A percentile compares a stretch with the other conserved stretches of the same genome.
Conservation (phyloP, 2,888 invertebrate species). For the Mystacides longicornis region DNA sequence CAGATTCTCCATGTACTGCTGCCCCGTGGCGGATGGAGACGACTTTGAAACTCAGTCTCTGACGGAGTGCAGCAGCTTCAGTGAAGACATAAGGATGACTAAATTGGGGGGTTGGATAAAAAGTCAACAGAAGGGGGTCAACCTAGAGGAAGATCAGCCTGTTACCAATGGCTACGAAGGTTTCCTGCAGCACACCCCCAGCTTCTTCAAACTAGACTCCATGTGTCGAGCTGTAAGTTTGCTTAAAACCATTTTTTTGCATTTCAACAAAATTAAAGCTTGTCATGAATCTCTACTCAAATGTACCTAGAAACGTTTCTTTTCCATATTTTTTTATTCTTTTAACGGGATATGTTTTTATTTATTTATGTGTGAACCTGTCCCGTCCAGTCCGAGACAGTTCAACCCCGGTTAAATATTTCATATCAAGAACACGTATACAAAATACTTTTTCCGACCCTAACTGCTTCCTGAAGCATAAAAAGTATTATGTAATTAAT, state of each 20-base stretch:
- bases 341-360: no score
- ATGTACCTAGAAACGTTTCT: no score
- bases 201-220: constrained; percentile 47
- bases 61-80: constrained; percentile 44
- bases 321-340: no score
- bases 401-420: no score
- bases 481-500: no score
- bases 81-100: constrained; percentile 44
- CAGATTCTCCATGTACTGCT: constrained; percentile 60
- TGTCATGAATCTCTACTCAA: no score
- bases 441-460: no score
- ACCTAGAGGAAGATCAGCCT: constrained; percentile 40
- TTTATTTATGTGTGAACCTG: no score
- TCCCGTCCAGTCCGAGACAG: no score
- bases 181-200: constrained; percentile 50
- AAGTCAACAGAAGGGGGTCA: constrained; percentile 39
- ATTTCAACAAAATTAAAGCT: background rate
- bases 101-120: constrained; percentile 43
- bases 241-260: background rate
- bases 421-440: no score
- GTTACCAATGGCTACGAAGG: constrained; percentile 21
- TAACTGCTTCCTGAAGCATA: no score
- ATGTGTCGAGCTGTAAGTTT: constrained; percentile 7
- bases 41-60: constrained; percentile 41
- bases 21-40: constrained; percentile 50